Percentiles rank a stretch among this genome's conserved stretches.
phyloP scores from a whole-genome alignment of 2,797 vertebrate genomes.

The Poeciliopsis infans region DNA sequence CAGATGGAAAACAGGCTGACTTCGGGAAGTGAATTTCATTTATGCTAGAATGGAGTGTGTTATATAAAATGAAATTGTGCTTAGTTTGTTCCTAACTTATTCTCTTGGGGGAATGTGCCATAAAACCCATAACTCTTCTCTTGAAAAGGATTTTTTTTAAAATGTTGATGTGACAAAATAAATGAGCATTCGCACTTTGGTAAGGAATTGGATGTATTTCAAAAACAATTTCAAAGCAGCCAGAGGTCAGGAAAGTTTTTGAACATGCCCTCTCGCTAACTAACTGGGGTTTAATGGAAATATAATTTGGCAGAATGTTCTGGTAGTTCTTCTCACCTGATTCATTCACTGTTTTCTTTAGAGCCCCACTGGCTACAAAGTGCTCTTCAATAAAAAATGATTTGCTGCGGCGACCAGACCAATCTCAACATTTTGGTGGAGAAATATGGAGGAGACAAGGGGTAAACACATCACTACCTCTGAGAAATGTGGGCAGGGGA shows the following conservation, averaged over 20 bases:
- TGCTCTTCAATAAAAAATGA: not conserved
- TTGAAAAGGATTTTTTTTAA: not conserved
- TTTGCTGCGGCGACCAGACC: not conserved
- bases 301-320: not conserved
- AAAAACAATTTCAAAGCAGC: not conserved
- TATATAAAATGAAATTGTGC: not conserved
- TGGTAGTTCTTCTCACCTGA: not conserved
- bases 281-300: not conserved
- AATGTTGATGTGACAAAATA: not conserved
- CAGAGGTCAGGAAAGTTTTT: not conserved
- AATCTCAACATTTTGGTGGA: not conserved
- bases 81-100: constrained; percentile 13
- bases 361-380: not conserved
- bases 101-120: constrained; percentile 5
- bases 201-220: not conserved
- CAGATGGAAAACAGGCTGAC: constrained; percentile 24
- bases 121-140: not conserved
- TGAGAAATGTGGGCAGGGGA: not conserved
- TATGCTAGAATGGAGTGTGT: constrained; percentile 9
- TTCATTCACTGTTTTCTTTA: not conserved
- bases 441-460: not conserved
- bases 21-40: constrained; percentile 6
- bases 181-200: not conserved
- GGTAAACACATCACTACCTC: not conserved
- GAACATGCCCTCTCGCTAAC: not conserved